Base-by-base conservation (phyloP, 2,797 vertebrate genomes). In the Lepus oiostolus region DNA sequence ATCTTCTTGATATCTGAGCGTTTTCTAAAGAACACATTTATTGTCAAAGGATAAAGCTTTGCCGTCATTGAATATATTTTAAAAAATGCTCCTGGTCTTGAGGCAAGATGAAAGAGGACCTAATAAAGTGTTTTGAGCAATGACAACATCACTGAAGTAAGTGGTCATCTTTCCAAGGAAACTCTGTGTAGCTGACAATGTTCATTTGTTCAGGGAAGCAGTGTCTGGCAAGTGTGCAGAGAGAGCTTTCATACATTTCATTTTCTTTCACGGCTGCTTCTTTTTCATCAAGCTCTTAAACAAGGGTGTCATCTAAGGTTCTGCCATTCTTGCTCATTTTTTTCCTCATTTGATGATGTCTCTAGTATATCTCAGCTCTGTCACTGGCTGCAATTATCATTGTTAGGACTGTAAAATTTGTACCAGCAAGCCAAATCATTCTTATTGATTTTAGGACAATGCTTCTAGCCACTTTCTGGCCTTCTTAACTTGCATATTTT, bases 71-170 rank as follows among this genome's bases (percentile, higher is more conserved):
- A 88, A 14, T 42, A 82, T 82, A 84, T 91, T 90, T 74, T 85
- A 94, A 95, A 75, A 95, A 96, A 67, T 50, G 12, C 74, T 88
- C 2, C 72, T 52, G 9, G 50, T 62, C 21, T 28, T 81, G 13
- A 87, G 38, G 42, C 38, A 89, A 95, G 76, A 93, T 74, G 65
- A 86, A 95, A 87, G 75, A 70, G 22, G 58, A 70, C 12, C 50
- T 79, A 89, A 94, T 84, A 74, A 93, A 70, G 63, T 50, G 35
- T 85, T 95, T 88, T 92, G 76, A 93, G 67, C 54, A 84, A 65
- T 86, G 86, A 77, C 30, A 47, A 14, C 14, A 26, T 91, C 58
- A 14, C 38, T 32, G 50, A 88, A 91, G 80, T 67, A 83, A 87
- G 72, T 47, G 71, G 74, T 42, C 12, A 68, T 65, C 70, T 80